phyloP scores from a whole-genome alignment of 53 echinoderm and acorn worm species.

The Arbacia lixula region DNA sequence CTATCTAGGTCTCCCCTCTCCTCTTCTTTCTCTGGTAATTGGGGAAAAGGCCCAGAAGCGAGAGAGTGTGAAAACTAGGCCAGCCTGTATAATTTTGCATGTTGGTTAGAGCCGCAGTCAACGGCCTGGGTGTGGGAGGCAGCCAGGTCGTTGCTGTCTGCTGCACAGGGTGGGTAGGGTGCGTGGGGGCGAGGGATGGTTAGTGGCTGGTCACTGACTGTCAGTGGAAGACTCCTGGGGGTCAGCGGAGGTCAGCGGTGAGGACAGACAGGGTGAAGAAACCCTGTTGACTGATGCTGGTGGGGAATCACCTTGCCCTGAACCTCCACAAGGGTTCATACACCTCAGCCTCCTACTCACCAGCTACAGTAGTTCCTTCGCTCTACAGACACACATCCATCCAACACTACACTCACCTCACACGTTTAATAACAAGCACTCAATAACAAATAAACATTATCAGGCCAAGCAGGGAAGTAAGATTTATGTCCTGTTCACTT shows the following conservation, averaged over 20 bases:
- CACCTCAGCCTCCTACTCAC: too few species aligned
- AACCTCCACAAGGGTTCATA: constrained; percentile 35
- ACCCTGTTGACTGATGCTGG: constrained; percentile 54
- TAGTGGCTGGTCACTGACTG: constrained; percentile 53
- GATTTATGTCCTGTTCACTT: too few species aligned
- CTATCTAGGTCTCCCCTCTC: constrained; percentile 36
- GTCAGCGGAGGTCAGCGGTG: constrained; percentile 41
- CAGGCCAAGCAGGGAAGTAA: too few species aligned
- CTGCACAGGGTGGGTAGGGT: background rate
- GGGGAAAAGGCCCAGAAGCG: constrained; percentile 29
- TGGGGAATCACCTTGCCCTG: constrained; percentile 14
- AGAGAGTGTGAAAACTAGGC: constrained; percentile 57
- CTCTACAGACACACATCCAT: too few species aligned
- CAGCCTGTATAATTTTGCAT: constrained; percentile 45
- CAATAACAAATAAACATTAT: too few species aligned
- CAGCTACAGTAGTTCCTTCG: too few species aligned
- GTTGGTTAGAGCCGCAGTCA: constrained; percentile 42
- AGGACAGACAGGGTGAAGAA: constrained; percentile 56
- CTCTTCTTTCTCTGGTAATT: constrained; percentile 22
- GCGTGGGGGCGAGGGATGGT: constrained; percentile 4
- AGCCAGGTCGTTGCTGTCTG: background rate
- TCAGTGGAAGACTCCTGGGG: background rate
- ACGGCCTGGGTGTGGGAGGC: constrained; percentile 17
- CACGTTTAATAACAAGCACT: too few species aligned
- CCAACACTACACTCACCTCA: background rate